Evolutionary conservation across 1,140 invertebrate genomes (phyloP).

Genomic region (Pantala flavescens): DNA sequence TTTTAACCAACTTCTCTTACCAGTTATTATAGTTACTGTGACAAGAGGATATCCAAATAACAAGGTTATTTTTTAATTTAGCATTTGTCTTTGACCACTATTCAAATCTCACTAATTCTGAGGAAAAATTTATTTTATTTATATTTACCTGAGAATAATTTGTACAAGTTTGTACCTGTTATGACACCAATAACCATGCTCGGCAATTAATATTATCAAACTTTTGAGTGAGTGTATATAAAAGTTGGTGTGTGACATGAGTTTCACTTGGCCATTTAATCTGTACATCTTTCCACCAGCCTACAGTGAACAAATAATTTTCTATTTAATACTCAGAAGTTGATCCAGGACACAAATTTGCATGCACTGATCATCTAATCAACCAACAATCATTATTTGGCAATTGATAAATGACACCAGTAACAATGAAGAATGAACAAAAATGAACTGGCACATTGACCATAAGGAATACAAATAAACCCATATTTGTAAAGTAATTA

Average conservation of each 20-base stretch:
- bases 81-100: neutral
- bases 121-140: constrained; percentile 6
- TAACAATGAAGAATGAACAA: constrained; percentile 7
- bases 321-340: constrained; percentile 1
- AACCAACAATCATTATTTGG: constrained; percentile 2
- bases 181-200: constrained; percentile 6
- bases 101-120: constrained; percentile 6
- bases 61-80: neutral
- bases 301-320: neutral
- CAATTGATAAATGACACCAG: constrained; percentile 2
- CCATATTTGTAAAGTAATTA: constrained; percentile 1
- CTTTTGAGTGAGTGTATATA: neutral
- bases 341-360: neutral
- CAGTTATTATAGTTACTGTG: neutral
- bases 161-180: constrained; percentile 9
- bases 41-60: neutral
- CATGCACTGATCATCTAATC: constrained; percentile 5
- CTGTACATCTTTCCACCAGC: constrained; percentile 2
- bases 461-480: neutral
- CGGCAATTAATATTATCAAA: neutral
- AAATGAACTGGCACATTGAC: neutral
- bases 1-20: neutral
- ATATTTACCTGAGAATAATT: constrained; percentile 4
- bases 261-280: neutral
- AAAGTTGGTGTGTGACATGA: neutral